Base-by-base conservation (phyloP, 2,113 vertebrate species). In the Glaucomys volans region DNA sequence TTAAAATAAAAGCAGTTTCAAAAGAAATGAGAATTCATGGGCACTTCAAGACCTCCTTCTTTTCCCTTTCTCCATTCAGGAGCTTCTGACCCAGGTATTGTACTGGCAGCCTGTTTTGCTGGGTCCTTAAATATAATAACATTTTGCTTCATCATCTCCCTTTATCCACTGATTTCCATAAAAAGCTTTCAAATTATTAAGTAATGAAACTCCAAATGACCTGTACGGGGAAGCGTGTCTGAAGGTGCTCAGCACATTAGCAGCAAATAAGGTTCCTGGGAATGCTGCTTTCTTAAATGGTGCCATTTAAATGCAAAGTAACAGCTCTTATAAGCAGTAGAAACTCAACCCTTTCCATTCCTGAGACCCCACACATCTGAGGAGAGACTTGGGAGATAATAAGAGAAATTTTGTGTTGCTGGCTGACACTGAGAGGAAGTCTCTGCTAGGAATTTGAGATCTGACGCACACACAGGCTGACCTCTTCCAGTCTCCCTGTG, bases 171-270 rank as follows among this genome's bases (percentile, higher is more conserved):
- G 91, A 92, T 97, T 97, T 97, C 96, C 91, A 94, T 88, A 95
- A 86, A 97, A 97, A 96, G 95, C 96, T 90, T 97, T 97, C 95
- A 94, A 90, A 98, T 93, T 94, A 96, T 96, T 97, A 97, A 97
- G 87, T 94, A 94, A 97, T 81, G 79, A 96, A 96, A 79, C 74
- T 90, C 52, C 69, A 95, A 95, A 95, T 64, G 96, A 95, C 91
- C 96, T 64, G 76, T 93, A 66, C 0, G 47, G 81, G 86, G 93
- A 96, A 89, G 79, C 20, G 24, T 42, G 82, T 89, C 64, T 76
- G 79, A 94, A 97, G 95, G 85, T 96, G 54, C 89, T 93, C n/a
- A 54, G 83, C 57, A 76, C 3, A 16, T 94, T 74, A 91, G 91
- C 37, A 79, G 74, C 82, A 94, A 96, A 84, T 94, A 92, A 94